Evolutionary conservation across 2,113 vertebrate species (phyloP).

Genomic region (Scomber colias): DNA sequence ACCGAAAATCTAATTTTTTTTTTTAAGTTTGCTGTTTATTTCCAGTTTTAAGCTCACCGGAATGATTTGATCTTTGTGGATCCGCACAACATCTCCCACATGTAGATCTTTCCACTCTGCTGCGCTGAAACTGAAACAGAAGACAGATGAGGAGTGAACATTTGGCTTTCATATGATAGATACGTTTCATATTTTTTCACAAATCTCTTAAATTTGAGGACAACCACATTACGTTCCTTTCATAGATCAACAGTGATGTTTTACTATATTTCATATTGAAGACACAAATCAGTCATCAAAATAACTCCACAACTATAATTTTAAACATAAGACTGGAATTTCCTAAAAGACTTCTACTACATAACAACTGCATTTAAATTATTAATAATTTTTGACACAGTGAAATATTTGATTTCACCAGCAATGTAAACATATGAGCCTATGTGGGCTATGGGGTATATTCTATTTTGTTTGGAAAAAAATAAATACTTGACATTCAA

Average conservation of each 20-base stretch:
- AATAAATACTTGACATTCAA: too few relatives aligned
- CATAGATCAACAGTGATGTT: background rate
- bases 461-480: too few relatives aligned
- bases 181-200: background rate
- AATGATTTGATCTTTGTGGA: slow-evolving; percentile 88
- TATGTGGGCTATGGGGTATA: too few relatives aligned
- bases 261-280: background rate
- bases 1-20: background rate
- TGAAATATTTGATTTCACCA: too few relatives aligned
- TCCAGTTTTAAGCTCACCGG: slow-evolving; percentile 85
- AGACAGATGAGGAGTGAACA: slow-evolving; percentile 3
- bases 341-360: background rate
- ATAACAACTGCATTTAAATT: slow-evolving; percentile 9
- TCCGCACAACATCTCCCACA: slow-evolving; percentile 90
- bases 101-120: slow-evolving; percentile 87
- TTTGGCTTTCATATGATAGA: background rate
- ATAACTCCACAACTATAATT: background rate
- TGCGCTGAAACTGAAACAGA: slow-evolving; percentile 83
- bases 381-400: background rate
- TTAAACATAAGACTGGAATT: background rate
- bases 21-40: background rate
- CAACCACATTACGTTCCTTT: background rate
- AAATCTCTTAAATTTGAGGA: background rate
- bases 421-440: too few relatives aligned
- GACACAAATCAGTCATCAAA: background rate